These are phyloP conservation scores for Drosophila cracens DNA, from an alignment of 2,888 invertebrate genomes.

Conservation along the genomic window DNA sequence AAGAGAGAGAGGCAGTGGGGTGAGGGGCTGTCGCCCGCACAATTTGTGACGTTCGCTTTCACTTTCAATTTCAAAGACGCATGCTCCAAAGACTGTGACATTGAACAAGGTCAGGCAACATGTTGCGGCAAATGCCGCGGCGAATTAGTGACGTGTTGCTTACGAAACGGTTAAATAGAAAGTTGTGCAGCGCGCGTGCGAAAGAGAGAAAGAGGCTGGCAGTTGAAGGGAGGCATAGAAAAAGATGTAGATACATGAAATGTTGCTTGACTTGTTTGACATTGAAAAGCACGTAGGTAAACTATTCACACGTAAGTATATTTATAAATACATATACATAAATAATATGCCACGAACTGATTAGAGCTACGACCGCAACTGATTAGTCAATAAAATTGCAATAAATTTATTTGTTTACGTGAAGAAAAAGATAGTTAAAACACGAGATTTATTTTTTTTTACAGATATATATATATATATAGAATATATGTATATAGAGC, in stretches of 20 bases:
- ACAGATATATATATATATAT: slow-evolving; percentile 2
- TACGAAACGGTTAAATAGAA: slow-evolving; percentile 53
- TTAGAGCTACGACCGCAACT: slow-evolving; percentile 11
- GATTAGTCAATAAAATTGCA: slow-evolving; percentile 16
- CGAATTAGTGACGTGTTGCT: slow-evolving; percentile 57
- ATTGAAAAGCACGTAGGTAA: slow-evolving; percentile 62
- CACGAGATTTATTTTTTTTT: neutral
- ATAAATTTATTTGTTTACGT: slow-evolving; percentile 14
- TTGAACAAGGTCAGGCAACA: slow-evolving; percentile 77
- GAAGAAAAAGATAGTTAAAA: neutral
- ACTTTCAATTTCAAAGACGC: slow-evolving; percentile 61
- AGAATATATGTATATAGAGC: slow-evolving; percentile 6
- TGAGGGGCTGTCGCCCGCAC: neutral
- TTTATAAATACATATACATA: slow-evolving; percentile 6
- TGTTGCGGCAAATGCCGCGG: slow-evolving; percentile 51
- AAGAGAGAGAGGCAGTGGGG: neutral
- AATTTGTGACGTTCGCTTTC: slow-evolving; percentile 72
- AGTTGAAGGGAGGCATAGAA: slow-evolving; percentile 29
- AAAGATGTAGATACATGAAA: slow-evolving; percentile 44
- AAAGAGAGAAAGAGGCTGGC: neutral
- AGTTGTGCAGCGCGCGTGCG: slow-evolving; percentile 33
- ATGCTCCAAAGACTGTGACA: slow-evolving; percentile 61
- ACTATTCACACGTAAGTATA: slow-evolving; percentile 3
- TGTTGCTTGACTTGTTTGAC: slow-evolving; percentile 72
- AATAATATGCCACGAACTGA: slow-evolving; percentile 7